These are phyloP conservation scores for Pachyrhynchus sulphureomaculatus DNA, from an alignment of 1,140 invertebrate genomes.

Conservation along the genomic window DNA sequence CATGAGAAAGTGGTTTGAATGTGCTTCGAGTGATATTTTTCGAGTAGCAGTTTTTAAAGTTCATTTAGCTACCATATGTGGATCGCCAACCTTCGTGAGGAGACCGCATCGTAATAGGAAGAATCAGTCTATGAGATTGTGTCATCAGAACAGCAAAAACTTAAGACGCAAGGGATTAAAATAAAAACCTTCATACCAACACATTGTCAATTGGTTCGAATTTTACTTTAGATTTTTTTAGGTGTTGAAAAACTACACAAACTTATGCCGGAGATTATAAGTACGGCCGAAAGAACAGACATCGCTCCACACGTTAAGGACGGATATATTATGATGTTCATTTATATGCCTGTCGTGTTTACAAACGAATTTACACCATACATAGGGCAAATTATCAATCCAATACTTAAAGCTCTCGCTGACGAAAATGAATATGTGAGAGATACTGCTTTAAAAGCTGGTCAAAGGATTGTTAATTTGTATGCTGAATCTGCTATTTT, in stretches of 20 bases:
- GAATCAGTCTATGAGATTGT: too few species aligned
- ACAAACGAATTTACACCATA: constrained; percentile 93
- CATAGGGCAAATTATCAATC: constrained; percentile 96
- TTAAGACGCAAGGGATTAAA: too few species aligned
- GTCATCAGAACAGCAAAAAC: too few species aligned
- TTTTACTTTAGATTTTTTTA: too few species aligned
- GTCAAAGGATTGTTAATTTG: constrained; percentile 94
- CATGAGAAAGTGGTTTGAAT: too few species aligned
- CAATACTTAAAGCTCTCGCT: constrained; percentile 94
- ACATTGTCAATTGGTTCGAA: too few species aligned
- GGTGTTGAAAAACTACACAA: constrained; percentile 94
- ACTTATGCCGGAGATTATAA: constrained; percentile 98
- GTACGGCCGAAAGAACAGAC: constrained; percentile 90
- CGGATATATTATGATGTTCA: constrained; percentile 99
- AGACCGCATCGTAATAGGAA: too few species aligned
- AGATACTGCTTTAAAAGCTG: constrained; percentile 94
- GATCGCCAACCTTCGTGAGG: too few species aligned
- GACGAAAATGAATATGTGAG: constrained; percentile 99
- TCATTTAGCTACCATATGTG: too few species aligned
- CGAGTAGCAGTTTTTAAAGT: too few species aligned
- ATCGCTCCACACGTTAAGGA: constrained; percentile 98
- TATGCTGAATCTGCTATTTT: constrained; percentile 96
- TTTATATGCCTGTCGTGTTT: constrained; percentile 98
- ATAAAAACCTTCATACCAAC: too few species aligned
- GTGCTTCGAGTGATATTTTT: too few species aligned